These are phyloP conservation scores for Seison nebaliae DNA, from an alignment of 1,140 invertebrate genomes.

Conservation along the genomic window DNA sequence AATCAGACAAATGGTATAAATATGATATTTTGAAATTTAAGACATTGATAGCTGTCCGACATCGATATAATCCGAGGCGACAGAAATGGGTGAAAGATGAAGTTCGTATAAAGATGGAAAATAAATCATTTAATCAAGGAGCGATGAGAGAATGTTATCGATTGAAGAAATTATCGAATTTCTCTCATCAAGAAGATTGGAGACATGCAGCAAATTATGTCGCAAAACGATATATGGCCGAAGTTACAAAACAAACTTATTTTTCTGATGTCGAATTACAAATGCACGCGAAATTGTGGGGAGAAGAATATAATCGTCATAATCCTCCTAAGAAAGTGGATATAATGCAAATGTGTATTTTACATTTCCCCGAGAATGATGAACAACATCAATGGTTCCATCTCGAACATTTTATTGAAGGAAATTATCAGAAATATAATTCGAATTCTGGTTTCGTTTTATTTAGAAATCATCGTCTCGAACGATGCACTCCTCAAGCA, in stretches of 20 bases:
- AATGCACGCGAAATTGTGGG: slow-evolving; percentile 39
- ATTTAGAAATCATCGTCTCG: slow-evolving; percentile 29
- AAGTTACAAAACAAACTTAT: slow-evolving; percentile 31
- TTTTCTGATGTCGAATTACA: slow-evolving; percentile 36
- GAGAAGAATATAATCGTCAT: slow-evolving; percentile 36
- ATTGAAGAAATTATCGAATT: slow-evolving; percentile 32
- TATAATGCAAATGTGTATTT: slow-evolving; percentile 36
- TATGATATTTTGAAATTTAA: slow-evolving; percentile 25
- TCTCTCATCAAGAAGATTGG: slow-evolving; percentile 29
- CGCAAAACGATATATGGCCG: slow-evolving; percentile 34
- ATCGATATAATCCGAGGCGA: slow-evolving; percentile 28
- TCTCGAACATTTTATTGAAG: slow-evolving; percentile 36
- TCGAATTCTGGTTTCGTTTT: slow-evolving; percentile 37
- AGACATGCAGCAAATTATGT: slow-evolving; percentile 33
- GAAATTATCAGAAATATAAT: slow-evolving; percentile 38
- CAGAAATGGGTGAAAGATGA: slow-evolving; percentile 30
- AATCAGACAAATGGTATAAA: slow-evolving; percentile 27
- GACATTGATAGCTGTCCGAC: slow-evolving; percentile 23
- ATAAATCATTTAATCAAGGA: slow-evolving; percentile 32
- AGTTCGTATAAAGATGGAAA: slow-evolving; percentile 31
- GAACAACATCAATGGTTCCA: slow-evolving; percentile 34
- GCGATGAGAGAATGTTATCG: slow-evolving; percentile 36
- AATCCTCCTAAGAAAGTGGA: slow-evolving; percentile 39
- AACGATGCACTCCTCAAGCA: slow-evolving; percentile 38
- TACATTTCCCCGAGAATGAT: slow-evolving; percentile 32